Conservation (phyloP, 1,140 invertebrate species). For the Dreissena polymorpha region DNA sequence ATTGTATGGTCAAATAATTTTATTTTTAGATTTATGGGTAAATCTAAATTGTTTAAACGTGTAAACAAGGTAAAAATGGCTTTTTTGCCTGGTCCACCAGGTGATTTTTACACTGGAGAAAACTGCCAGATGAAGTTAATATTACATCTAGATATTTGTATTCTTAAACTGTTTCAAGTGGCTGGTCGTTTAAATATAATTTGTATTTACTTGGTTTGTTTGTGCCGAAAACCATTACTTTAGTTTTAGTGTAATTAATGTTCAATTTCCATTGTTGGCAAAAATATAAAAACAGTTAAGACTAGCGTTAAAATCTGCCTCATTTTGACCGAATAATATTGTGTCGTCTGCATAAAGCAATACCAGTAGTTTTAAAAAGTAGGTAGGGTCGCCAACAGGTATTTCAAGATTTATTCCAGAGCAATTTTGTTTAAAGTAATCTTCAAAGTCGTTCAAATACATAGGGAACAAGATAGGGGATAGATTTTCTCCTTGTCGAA, state of each 20-base stretch:
- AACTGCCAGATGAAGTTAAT: neutral
- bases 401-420: constrained; percentile 3
- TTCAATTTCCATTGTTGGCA: constrained; percentile 10
- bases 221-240: constrained; percentile 19
- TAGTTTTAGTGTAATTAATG: constrained; percentile 14
- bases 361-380: constrained; percentile 20
- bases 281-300: neutral
- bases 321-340: neutral
- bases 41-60: constrained; percentile 4
- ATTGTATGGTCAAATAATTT: constrained; percentile 27
- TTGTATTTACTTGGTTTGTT: neutral
- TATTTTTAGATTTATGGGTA: constrained; percentile 1
- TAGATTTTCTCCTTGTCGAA: constrained; percentile 24
- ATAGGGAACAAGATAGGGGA: constrained; percentile 24
- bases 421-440: neutral
- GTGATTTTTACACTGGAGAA: too few species aligned
- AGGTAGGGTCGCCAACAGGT: neutral
- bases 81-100: constrained; percentile 9
- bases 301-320: neutral
- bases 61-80: neutral
- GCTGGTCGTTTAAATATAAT: neutral
- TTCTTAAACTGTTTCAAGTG: constrained; percentile 1
- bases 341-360: constrained; percentile 34
- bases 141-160: neutral
- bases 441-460: constrained; percentile 19